These are phyloP conservation scores for Chrysomallon squamiferum DNA, from an alignment of 1,140 invertebrate genomes.

Conservation along the genomic window DNA sequence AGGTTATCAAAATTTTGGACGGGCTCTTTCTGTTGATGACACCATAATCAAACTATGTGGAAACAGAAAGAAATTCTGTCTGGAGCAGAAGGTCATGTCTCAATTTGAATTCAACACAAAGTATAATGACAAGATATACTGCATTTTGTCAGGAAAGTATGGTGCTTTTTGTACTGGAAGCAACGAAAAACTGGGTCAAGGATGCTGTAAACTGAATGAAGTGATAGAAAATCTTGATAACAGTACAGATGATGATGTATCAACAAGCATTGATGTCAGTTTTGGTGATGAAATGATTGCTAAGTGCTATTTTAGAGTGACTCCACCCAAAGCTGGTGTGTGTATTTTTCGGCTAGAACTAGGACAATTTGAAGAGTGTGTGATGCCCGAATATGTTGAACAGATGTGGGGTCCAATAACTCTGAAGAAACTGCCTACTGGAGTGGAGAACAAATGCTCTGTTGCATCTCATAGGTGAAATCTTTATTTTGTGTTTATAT, in stretches of 20 bases:
- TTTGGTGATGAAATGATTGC: conserved; percentile 22
- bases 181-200: conserved; percentile 18
- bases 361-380: conserved; percentile 49
- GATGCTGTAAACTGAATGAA: conserved; percentile 16
- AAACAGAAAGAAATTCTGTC: conserved; percentile 13
- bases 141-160: conserved; percentile 16
- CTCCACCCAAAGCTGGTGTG: conserved; percentile 37
- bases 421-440: conserved; percentile 47
- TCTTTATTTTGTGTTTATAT: neutral
- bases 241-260: conserved; percentile 14
- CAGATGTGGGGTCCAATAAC: conserved; percentile 61
- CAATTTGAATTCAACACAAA: conserved; percentile 35
- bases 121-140: conserved; percentile 28
- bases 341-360: conserved; percentile 31
- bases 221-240: conserved; percentile 23
- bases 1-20: conserved; percentile 32
- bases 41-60: conserved; percentile 24
- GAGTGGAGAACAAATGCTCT: conserved; percentile 51
- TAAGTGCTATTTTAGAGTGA: conserved; percentile 14
- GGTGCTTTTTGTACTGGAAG: conserved; percentile 27
- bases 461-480: conserved; percentile 59
- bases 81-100: conserved; percentile 19
- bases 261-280: conserved; percentile 15
- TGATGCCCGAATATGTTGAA: conserved; percentile 57
- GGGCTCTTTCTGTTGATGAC: conserved; percentile 24